These are phyloP conservation scores for Philopedon plagiatum DNA, from an alignment of 2,888 invertebrate genomes.

Conservation along the genomic window DNA sequence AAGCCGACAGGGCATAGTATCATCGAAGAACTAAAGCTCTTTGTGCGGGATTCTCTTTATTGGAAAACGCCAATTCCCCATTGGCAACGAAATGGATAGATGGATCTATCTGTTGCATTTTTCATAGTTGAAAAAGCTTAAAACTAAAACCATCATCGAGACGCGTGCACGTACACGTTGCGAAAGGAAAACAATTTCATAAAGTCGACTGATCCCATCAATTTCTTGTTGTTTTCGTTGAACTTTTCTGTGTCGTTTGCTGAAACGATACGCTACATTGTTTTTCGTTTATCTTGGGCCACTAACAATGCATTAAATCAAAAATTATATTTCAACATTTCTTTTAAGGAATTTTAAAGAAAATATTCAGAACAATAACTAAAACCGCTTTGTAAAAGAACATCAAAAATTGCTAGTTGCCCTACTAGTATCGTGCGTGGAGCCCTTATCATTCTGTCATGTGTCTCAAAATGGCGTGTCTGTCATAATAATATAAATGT, in stretches of 20 bases:
- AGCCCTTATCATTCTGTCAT: too few species aligned
- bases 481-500: too few species aligned
- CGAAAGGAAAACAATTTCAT: slow-evolving; percentile 49
- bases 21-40: slow-evolving; percentile 30
- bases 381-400: too few species aligned
- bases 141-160: slow-evolving; percentile 52
- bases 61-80: slow-evolving; percentile 51
- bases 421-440: too few species aligned
- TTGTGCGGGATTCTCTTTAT: slow-evolving; percentile 48
- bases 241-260: slow-evolving; percentile 24
- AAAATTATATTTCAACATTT: too few species aligned
- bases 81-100: slow-evolving; percentile 40
- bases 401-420: too few species aligned
- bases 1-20: slow-evolving; percentile 25
- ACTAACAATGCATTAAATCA: too few species aligned
- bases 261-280: slow-evolving; percentile 23
- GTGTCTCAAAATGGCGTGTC: too few species aligned
- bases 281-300: background rate
- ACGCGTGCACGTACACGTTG: slow-evolving; percentile 36
- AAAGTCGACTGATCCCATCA: slow-evolving; percentile 50
- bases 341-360: too few species aligned
- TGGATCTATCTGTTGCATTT: slow-evolving; percentile 57
- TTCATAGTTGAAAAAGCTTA: slow-evolving; percentile 58
- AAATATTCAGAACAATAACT: too few species aligned
- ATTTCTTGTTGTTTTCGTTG: slow-evolving; percentile 37